phyloP scores from a whole-genome alignment of 2,797 vertebrate species.

The Rhinogobio ventralis region DNA sequence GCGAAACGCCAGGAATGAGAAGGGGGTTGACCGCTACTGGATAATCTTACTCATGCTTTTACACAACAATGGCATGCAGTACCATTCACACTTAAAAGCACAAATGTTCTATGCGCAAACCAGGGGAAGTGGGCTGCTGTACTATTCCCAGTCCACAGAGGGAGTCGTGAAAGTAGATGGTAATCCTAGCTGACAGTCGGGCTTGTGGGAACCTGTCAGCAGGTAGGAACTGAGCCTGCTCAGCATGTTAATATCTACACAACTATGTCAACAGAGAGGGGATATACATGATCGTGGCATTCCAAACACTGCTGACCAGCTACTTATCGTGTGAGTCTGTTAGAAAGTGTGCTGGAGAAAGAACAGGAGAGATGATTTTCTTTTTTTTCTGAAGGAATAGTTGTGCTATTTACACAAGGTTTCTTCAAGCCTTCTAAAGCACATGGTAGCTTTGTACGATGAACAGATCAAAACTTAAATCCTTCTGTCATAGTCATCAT shows the following conservation, averaged over 20 bases:
- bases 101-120: background rate
- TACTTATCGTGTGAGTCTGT: slow-evolving; percentile 9
- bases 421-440: background rate
- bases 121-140: background rate
- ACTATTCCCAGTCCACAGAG: slow-evolving; percentile 38
- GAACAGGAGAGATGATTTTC: background rate
- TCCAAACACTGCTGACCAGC: slow-evolving; percentile 57
- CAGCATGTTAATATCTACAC: slow-evolving; percentile 70
- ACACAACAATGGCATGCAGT: slow-evolving; percentile 46
- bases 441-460: background rate
- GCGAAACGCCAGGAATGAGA: slow-evolving; percentile 47
- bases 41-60: slow-evolving; percentile 51
- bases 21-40: slow-evolving; percentile 22
- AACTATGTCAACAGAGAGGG: slow-evolving; percentile 73
- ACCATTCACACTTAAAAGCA: slow-evolving; percentile 28
- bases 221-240: slow-evolving; percentile 67
- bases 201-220: slow-evolving; percentile 71
- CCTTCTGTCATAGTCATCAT: background rate
- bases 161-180: slow-evolving; percentile 29
- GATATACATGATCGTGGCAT: slow-evolving; percentile 68
- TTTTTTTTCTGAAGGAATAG: background rate
- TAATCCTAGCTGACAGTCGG: slow-evolving; percentile 40
- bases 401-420: background rate
- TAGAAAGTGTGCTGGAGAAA: background rate
- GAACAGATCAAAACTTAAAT: background rate